Conservation (phyloP, 1,140 invertebrate species). For the Brachionus sp. region DNA sequence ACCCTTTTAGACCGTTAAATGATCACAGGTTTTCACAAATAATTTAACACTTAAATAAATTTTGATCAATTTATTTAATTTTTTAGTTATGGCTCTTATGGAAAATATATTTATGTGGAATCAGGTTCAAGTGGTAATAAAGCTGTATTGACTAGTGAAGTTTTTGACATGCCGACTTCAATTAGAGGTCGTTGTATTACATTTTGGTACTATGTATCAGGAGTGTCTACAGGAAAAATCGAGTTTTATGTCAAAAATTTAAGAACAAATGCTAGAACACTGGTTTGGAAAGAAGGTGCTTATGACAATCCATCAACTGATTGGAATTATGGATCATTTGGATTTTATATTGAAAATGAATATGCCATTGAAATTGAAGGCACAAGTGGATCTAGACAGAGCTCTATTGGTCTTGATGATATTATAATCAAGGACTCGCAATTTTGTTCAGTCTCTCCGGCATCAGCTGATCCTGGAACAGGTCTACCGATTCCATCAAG, state of each 20-base stretch:
- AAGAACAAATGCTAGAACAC: neutral
- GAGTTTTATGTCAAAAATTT: constrained; percentile 9
- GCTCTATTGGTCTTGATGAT: constrained; percentile 33
- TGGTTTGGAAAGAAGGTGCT: neutral
- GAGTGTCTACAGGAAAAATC: neutral
- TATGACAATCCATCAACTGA: neutral
- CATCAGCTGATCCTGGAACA: constrained; percentile 8
- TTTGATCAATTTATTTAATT: neutral
- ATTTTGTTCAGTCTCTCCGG: neutral
- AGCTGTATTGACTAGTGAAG: neutral
- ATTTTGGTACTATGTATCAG: constrained; percentile 28
- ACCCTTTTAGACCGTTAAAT: constrained; percentile 19
- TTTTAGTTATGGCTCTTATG: neutral
- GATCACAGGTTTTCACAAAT: constrained; percentile 4
- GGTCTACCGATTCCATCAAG: constrained; percentile 1
- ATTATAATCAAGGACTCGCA: constrained; percentile 20
- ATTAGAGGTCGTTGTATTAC: constrained; percentile 11
- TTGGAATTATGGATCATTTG: constrained; percentile 41
- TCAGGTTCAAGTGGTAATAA: neutral
- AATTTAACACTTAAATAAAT: neutral
- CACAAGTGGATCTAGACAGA: neutral
- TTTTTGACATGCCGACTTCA: neutral
- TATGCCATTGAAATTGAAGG: constrained; percentile 7
- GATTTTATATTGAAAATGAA: constrained; percentile 33
- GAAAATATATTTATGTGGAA: constrained; percentile 16